Percentiles rank a stretch among this genome's conserved stretches.
Evolutionary conservation across 2,888 invertebrate species (phyloP).

Genomic region (Uropetala carovei): DNA sequence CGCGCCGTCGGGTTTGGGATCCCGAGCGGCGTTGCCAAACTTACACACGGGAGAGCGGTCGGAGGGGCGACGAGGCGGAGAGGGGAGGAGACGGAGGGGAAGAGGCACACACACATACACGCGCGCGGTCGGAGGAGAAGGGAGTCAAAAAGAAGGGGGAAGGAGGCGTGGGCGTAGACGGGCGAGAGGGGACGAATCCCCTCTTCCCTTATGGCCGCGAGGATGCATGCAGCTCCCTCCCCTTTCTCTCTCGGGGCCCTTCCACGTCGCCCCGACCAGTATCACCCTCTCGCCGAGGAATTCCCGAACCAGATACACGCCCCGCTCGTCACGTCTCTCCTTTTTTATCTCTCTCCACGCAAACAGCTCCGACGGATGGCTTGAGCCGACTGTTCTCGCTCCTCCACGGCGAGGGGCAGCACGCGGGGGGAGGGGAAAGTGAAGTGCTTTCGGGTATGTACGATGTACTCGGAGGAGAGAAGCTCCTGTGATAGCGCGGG

Average conservation of each 20-base stretch:
- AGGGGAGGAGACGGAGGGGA: background rate
- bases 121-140: background rate
- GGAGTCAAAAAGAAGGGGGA: background rate
- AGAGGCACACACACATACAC: slow-evolving; percentile 28
- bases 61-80: background rate
- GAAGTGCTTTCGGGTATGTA: background rate
- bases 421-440: background rate
- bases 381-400: slow-evolving; percentile 30
- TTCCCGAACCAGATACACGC: slow-evolving; percentile 64
- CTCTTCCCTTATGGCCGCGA: background rate
- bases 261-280: slow-evolving; percentile 25
- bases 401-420: background rate
- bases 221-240: background rate
- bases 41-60: background rate
- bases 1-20: slow-evolving; percentile 65
- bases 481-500: background rate
- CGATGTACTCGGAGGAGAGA: background rate
- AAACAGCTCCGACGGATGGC: slow-evolving; percentile 65
- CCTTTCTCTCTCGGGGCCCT: slow-evolving; percentile 54
- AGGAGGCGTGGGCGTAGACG: background rate
- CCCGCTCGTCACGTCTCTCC: too few species aligned
- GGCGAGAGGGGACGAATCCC: too few species aligned
- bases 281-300: slow-evolving; percentile 65
- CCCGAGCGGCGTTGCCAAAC: slow-evolving; percentile 54
- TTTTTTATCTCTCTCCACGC: slow-evolving; percentile 31